Evolutionary conservation across 2,113 vertebrate genomes (phyloP).

Genomic region (Hippoglossus stenolepis): DNA sequence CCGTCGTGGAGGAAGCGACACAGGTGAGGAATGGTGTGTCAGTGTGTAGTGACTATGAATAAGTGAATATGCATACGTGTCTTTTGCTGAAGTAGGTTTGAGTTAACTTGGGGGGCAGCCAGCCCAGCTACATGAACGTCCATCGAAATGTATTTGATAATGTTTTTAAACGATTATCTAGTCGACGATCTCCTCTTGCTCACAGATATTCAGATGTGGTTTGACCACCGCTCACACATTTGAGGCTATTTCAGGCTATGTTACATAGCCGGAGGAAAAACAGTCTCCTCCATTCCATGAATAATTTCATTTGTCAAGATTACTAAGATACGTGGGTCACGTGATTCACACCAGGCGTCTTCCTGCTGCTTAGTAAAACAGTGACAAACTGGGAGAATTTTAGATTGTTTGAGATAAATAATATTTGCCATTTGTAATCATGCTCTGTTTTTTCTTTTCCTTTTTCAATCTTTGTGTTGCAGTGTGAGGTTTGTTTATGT

Average conservation of each 20-base stretch:
- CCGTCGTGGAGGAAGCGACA: slow-evolving; percentile 89
- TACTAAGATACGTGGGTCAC: neutral
- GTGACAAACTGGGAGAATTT: neutral
- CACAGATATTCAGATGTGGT: neutral
- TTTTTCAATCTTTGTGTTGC: neutral
- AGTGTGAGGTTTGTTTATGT: neutral
- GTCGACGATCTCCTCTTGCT: neutral
- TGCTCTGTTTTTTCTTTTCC: neutral
- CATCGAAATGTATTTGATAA: too few species aligned
- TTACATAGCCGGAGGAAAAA: neutral
- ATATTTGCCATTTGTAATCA: neutral
- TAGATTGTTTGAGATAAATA: neutral
- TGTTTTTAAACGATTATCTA: too few species aligned
- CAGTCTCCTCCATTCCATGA: neutral
- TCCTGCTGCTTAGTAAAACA: neutral
- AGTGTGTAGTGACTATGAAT: neutral
- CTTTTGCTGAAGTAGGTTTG: neutral
- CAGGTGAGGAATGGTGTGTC: slow-evolving; percentile 82
- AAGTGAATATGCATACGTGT: neutral
- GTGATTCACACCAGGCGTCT: slow-evolving; percentile 2
- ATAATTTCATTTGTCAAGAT: slow-evolving; percentile 10
- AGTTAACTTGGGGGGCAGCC: too few species aligned
- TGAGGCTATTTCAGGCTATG: slow-evolving; percentile 13
- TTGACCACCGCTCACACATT: neutral
- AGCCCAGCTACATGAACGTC: too few species aligned